These are phyloP conservation scores for Thereva nobilitata DNA, from an alignment of 2,888 invertebrate species.

Conservation along the genomic window DNA sequence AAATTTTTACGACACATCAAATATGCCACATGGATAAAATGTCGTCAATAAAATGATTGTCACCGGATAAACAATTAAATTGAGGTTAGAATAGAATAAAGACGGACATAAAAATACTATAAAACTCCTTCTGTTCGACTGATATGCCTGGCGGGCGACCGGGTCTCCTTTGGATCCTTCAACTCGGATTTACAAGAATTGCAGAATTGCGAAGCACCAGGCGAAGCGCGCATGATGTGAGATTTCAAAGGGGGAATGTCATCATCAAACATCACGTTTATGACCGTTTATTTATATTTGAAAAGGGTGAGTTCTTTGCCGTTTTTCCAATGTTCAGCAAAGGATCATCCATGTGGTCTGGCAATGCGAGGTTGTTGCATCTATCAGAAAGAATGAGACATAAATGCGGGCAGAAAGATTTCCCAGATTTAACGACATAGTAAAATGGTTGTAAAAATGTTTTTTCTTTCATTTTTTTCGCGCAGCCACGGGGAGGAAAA, in stretches of 20 bases:
- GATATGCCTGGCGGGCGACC: conserved; percentile 11
- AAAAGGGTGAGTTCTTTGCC: conserved; percentile 29
- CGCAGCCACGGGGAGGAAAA: conserved; percentile 19
- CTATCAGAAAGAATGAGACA: conserved; percentile 38
- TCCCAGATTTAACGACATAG: conserved; percentile 40
- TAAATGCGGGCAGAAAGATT: conserved; percentile 37
- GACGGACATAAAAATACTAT: conserved; percentile 56
- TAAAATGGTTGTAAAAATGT: conserved; percentile 41
- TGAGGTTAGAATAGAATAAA: conserved; percentile 57
- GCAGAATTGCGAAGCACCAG: too few species aligned
- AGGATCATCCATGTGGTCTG: neutral
- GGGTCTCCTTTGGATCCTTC: too few species aligned
- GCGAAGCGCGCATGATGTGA: too few species aligned
- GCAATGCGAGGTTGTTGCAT: conserved; percentile 19
- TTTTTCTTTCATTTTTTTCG: conserved; percentile 9
- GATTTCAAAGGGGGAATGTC: neutral
- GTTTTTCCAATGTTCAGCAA: conserved; percentile 4
- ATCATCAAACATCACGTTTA: conserved; percentile 31
- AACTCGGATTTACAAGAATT: too few species aligned
- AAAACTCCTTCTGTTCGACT: conserved; percentile 46
- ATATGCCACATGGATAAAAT: conserved; percentile 43
- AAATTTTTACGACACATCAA: conserved; percentile 42
- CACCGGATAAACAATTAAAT: conserved; percentile 60
- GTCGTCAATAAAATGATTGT: conserved; percentile 55
- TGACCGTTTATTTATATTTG: conserved; percentile 22